Percentiles rank a stretch among this genome's conserved stretches.
phyloP scores from a whole-genome alignment of 2,888 invertebrate genomes.

The Lumbricus terrestris region DNA sequence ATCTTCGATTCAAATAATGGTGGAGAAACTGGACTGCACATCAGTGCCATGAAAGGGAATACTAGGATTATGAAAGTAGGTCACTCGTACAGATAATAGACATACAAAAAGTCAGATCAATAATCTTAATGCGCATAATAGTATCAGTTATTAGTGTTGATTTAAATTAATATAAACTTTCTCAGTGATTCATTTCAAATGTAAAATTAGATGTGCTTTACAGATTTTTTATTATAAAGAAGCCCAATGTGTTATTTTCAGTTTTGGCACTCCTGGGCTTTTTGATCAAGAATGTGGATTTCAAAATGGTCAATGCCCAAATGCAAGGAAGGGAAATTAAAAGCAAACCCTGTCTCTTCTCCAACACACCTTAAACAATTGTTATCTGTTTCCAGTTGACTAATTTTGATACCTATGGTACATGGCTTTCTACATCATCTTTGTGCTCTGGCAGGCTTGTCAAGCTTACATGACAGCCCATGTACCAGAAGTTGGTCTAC shows the following conservation, averaged over 20 bases:
- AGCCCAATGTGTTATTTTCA: too few species aligned
- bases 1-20: conserved; percentile 29
- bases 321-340: neutral
- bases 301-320: neutral
- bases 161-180: neutral
- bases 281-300: neutral
- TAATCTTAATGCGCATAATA: neutral
- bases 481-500: too few species aligned
- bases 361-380: neutral
- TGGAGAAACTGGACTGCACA: conserved; percentile 34
- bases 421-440: too few species aligned
- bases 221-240: neutral
- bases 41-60: conserved; percentile 31
- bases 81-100: neutral
- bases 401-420: too few species aligned
- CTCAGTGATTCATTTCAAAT: neutral
- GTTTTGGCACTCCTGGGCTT: neutral
- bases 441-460: too few species aligned
- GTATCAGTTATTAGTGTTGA: neutral
- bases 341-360: neutral
- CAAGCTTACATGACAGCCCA: too few species aligned
- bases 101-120: too few species aligned
- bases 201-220: neutral
- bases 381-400: too few species aligned
- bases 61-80: conserved; percentile 24